Evolutionary conservation across 2,113 vertebrate genomes (phyloP).

Genomic region (Ifrita kowaldi): DNA sequence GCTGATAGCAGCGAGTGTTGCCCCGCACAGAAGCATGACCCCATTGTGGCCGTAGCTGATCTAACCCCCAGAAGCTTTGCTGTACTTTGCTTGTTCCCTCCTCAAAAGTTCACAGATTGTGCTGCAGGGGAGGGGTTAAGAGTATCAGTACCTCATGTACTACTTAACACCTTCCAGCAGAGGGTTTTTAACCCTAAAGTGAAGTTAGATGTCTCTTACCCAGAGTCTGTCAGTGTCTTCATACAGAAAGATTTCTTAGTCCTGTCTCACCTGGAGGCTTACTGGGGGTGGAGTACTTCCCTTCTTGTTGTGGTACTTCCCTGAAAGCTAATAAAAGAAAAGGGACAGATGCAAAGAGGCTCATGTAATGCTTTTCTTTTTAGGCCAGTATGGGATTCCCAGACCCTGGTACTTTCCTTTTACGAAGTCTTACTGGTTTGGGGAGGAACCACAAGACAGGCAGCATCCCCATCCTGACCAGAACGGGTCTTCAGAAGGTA

Average conservation of each 20-base stretch:
- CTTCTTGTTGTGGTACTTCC: too few species aligned
- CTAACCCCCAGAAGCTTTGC: background rate
- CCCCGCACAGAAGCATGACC: background rate
- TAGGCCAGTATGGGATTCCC: conserved; percentile 96
- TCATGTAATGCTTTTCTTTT: background rate
- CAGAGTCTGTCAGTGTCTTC: background rate
- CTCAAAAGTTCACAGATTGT: background rate
- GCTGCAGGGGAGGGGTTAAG: background rate
- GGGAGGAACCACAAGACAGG: conserved; percentile 74
- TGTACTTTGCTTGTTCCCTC: background rate
- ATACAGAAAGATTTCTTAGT: background rate
- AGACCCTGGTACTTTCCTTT: conserved; percentile 93
- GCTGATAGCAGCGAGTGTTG: background rate
- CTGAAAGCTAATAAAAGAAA: background rate
- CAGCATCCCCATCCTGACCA: conserved; percentile 62
- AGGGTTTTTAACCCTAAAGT: background rate
- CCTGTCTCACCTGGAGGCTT: background rate
- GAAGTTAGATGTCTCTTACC: background rate
- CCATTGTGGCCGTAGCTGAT: background rate
- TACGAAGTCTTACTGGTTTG: conserved; percentile 93
- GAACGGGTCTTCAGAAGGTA: conserved; percentile 79
- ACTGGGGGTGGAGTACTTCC: background rate
- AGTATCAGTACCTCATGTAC: background rate
- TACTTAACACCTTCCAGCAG: background rate
- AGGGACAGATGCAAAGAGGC: background rate